Evolutionary conservation across 2,888 invertebrate genomes (phyloP), one percentile per base, ranked within the genome.

Genomic region (Cheilosia urbana): DNA sequence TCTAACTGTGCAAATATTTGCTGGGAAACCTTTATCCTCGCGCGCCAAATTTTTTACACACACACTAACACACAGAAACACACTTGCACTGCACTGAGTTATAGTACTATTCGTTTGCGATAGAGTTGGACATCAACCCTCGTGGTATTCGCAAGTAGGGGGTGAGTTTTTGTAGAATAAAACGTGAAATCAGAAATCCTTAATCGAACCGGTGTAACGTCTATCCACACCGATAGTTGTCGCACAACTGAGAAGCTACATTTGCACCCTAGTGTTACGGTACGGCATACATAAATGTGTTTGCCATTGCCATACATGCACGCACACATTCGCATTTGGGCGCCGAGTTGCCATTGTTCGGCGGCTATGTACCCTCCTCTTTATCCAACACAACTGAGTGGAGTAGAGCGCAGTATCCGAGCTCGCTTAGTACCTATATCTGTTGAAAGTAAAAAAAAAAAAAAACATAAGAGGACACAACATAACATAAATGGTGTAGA

Each of bases 221-320:
- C 91, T 93, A 92, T 90, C 91, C 94, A 90, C 91, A 93, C 93
- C 94, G 94, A 93, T 94, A 93, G 94, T 93, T 94, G 94, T 93
- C 94, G 94, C 94, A 94, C 93, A 93, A 94, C 94, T 94, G 91
- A 91, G 89, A 88, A 88, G 89, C 83, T 75, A 87, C 87, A 88
- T 89, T 82, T 72, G 63, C 87, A 84, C 80, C 79, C 87, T 77
- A 66, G 88, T 83, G 78, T 83, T 71, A 72, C 66, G 47, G 62
- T 69, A 83, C 69, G 21, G 17, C 7, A 45, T 17, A n/a, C 45
- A 45, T 17, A 42, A 55, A n/a, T 17, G 40, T 60, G 19, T 37
- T 24, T 76, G 13, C 53, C 27, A 6, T 27, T 27, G 27, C 27
- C 27, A 5, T 62, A 80, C 62, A 58, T 11, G 63, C 79, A 81